Percentiles rank a stretch among this genome's conserved stretches.
phyloP scores from a whole-genome alignment of 37 sponge, comb jelly and placozoan genomes.

The Oscarella lobularis region DNA sequence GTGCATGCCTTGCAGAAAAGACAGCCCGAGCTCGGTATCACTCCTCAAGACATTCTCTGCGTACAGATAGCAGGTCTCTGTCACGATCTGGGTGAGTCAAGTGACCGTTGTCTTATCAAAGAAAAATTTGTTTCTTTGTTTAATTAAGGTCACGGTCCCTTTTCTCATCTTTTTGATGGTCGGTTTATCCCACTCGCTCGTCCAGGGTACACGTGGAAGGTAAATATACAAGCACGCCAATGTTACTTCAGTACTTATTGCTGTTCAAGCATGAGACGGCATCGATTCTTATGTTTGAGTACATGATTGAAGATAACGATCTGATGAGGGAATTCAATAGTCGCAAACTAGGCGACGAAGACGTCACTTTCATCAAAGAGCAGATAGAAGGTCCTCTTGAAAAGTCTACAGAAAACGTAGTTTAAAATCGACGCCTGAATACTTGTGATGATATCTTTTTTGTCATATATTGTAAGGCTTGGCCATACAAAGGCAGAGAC shows the following conservation, averaged over 20 bases:
- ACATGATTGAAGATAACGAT: constrained; percentile 52
- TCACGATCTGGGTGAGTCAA: constrained; percentile 67
- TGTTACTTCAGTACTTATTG: no score
- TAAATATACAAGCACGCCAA: not conserved
- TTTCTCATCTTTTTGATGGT: constrained; percentile 86
- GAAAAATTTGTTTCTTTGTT: not conserved
- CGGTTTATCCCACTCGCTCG: constrained; percentile 46
- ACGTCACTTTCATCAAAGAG: constrained; percentile 82
- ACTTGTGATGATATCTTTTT: no score
- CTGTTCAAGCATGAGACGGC: constrained; percentile 74
- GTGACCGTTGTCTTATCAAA: not conserved
- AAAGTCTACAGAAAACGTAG: not conserved
- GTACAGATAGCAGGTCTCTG: constrained; percentile 89
- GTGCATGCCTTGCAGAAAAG: constrained; percentile 54
- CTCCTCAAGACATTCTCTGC: constrained; percentile 80
- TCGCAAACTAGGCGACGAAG: constrained; percentile 43
- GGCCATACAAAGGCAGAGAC: constrained; percentile 67
- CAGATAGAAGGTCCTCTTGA: constrained; percentile 55
- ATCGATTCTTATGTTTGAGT: constrained; percentile 77
- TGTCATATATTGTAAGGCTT: no score
- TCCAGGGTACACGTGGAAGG: constrained; percentile 25
- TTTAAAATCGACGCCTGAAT: constrained; percentile 5
- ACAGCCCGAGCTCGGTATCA: constrained; percentile 75
- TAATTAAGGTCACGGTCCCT: constrained; percentile 79
- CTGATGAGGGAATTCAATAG: constrained; percentile 23